A percentile compares a stretch with the other conserved stretches of the same genome.
These are phyloP conservation scores for Amniataba percoides DNA, from an alignment of 2,797 vertebrate species.

Conservation along the genomic window DNA sequence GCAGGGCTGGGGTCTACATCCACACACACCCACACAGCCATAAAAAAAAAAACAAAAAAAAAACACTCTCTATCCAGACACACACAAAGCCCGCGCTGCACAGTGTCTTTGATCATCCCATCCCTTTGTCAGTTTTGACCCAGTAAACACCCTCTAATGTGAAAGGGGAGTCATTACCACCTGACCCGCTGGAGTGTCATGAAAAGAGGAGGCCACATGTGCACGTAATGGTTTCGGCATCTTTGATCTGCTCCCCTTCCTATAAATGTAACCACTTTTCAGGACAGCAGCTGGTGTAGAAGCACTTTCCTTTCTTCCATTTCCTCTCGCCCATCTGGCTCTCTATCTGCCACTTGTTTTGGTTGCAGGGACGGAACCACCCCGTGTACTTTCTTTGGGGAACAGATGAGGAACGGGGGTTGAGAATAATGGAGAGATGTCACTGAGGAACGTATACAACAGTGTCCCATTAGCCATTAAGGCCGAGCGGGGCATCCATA, in stretches of 20 bases:
- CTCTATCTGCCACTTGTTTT: constrained; percentile 73
- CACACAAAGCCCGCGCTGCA: constrained; percentile 37
- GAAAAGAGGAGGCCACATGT: constrained; percentile 69
- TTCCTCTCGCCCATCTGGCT: constrained; percentile 77
- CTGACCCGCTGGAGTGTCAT: constrained; percentile 68
- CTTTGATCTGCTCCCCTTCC: constrained; percentile 72
- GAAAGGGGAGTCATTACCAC: constrained; percentile 72
- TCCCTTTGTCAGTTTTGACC: constrained; percentile 63
- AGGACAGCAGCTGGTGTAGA: constrained; percentile 77
- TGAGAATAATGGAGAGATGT: constrained; percentile 74
- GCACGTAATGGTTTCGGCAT: constrained; percentile 67
- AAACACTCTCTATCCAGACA: constrained; percentile 30
- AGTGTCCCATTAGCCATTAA: constrained; percentile 59
- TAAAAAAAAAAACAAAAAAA: constrained; percentile 22
- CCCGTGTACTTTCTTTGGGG: constrained; percentile 62
- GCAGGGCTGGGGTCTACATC: constrained; percentile 1
- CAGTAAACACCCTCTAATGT: constrained; percentile 69
- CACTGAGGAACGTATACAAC: constrained; percentile 61
- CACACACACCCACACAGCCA: constrained; percentile 42
- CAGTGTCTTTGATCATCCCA: constrained; percentile 66
- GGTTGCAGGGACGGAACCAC: constrained; percentile 55
- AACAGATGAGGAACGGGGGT: constrained; percentile 57
- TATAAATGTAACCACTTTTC: constrained; percentile 78
- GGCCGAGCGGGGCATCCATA: constrained; percentile 31
- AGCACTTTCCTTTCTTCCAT: constrained; percentile 74